phyloP scores from a whole-genome alignment of 2,888 invertebrate genomes.

The Andrena haemorrhoa region DNA sequence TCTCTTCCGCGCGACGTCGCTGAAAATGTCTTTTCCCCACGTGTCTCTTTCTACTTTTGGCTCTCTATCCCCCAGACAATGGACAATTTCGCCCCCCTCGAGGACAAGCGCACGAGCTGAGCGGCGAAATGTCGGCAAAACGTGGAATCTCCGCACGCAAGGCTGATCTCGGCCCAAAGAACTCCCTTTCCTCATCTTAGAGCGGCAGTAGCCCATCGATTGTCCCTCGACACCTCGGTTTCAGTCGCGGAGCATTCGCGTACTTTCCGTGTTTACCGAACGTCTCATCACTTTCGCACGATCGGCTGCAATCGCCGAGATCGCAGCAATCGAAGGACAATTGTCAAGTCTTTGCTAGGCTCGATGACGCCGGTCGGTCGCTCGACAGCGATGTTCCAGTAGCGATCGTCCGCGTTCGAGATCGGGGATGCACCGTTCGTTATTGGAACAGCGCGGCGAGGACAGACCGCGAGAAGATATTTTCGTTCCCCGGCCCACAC shows the following conservation, averaged over 20 bases:
- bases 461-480: slow-evolving; percentile 48
- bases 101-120: slow-evolving; percentile 56
- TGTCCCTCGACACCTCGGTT: slow-evolving; percentile 14
- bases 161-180: slow-evolving; percentile 21
- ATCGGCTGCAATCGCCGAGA: not conserved
- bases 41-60: slow-evolving; percentile 37
- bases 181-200: slow-evolving; percentile 2
- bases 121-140: slow-evolving; percentile 37
- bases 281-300: too few species aligned
- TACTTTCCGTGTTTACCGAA: too few species aligned
- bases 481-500: slow-evolving; percentile 66
- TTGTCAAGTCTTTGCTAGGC: slow-evolving; percentile 25
- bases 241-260: not conserved
- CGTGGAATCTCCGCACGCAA: slow-evolving; percentile 25
- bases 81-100: slow-evolving; percentile 52
- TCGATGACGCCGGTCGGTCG: slow-evolving; percentile 21
- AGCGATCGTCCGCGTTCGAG: slow-evolving; percentile 29
- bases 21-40: slow-evolving; percentile 79
- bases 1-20: slow-evolving; percentile 82
- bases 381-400: slow-evolving; percentile 49
- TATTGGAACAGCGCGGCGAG: slow-evolving; percentile 35
- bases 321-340: slow-evolving; percentile 40
- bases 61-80: slow-evolving; percentile 57
- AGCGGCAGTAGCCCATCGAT: slow-evolving; percentile 13
- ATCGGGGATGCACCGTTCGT: slow-evolving; percentile 19